Conservation (phyloP, 2,113 vertebrate species). For the Gila orcuttii region DNA sequence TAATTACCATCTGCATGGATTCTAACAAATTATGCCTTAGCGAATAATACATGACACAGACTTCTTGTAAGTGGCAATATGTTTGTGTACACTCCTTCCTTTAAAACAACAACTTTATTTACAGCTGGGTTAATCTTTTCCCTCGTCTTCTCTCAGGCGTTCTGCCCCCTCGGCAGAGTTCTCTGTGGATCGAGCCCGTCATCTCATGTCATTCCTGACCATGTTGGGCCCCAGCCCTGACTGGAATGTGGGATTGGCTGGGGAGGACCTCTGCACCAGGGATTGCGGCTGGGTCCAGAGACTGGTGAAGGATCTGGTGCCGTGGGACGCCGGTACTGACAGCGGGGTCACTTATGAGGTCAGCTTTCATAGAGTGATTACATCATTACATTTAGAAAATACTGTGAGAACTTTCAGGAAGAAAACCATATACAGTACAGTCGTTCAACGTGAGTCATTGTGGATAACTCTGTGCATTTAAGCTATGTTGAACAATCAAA, state of each 20-base stretch:
- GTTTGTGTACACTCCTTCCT: neutral
- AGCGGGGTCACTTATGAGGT: constrained; percentile 93
- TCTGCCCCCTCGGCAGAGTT: constrained; percentile 95
- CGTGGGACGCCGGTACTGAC: constrained; percentile 97
- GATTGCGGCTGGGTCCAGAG: constrained; percentile 97
- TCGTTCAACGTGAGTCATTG: neutral
- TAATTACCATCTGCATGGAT: constrained; percentile 53
- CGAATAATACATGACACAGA: neutral
- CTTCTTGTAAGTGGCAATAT: neutral
- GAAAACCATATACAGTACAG: neutral
- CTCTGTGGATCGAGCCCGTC: constrained; percentile 88
- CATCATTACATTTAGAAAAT: constrained; percentile 2
- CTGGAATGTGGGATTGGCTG: constrained; percentile 94
- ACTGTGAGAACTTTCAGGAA: neutral
- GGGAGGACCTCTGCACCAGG: constrained; percentile 93
- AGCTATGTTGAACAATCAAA: neutral
- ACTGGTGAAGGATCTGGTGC: constrained; percentile 89
- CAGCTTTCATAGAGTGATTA: constrained; percentile 17
- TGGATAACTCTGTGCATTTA: neutral
- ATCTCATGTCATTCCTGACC: constrained; percentile 96
- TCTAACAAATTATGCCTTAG: constrained; percentile 28
- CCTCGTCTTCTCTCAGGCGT: constrained; percentile 74
- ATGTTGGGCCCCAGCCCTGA: constrained; percentile 98
- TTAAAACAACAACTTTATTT: constrained; percentile 3
- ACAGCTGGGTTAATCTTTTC: neutral